Evolutionary conservation across 2,888 invertebrate genomes (phyloP).

Genomic region (Aphidius colemani): DNA sequence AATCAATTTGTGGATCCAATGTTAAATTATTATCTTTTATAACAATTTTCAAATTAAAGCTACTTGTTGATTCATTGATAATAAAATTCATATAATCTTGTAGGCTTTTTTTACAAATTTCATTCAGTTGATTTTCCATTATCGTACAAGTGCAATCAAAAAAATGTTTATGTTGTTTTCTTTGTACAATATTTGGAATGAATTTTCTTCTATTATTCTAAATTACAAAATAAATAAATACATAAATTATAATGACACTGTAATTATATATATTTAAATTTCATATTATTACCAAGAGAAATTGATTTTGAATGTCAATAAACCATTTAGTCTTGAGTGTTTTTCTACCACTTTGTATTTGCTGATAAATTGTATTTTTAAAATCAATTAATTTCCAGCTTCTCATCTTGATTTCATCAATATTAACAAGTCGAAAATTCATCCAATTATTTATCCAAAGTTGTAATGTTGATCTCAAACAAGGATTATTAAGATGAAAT

Average conservation of each 20-base stretch:
- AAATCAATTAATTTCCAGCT: slow-evolving; percentile 73
- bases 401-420: slow-evolving; percentile 64
- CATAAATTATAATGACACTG: not conserved
- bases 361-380: slow-evolving; percentile 63
- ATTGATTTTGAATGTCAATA: slow-evolving; percentile 69
- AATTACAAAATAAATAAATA: slow-evolving; percentile 26
- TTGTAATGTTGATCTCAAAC: slow-evolving; percentile 78
- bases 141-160: slow-evolving; percentile 84
- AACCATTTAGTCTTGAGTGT: slow-evolving; percentile 73
- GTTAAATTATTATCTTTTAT: slow-evolving; percentile 68
- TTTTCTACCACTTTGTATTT: slow-evolving; percentile 72
- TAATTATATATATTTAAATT: not conserved
- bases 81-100: slow-evolving; percentile 77
- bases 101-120: slow-evolving; percentile 79
- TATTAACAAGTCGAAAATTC: slow-evolving; percentile 69
- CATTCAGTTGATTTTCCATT: slow-evolving; percentile 88
- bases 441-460: slow-evolving; percentile 82
- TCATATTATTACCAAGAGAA: slow-evolving; percentile 63
- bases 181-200: slow-evolving; percentile 72
- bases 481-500: slow-evolving; percentile 80
- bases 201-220: slow-evolving; percentile 72
- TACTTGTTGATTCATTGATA: slow-evolving; percentile 72
- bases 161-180: slow-evolving; percentile 74
- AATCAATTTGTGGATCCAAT: slow-evolving; percentile 76
- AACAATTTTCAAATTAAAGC: slow-evolving; percentile 69